Conservation (phyloP, 2,888 invertebrate genomes). For the Microctonus brassicae region DNA sequence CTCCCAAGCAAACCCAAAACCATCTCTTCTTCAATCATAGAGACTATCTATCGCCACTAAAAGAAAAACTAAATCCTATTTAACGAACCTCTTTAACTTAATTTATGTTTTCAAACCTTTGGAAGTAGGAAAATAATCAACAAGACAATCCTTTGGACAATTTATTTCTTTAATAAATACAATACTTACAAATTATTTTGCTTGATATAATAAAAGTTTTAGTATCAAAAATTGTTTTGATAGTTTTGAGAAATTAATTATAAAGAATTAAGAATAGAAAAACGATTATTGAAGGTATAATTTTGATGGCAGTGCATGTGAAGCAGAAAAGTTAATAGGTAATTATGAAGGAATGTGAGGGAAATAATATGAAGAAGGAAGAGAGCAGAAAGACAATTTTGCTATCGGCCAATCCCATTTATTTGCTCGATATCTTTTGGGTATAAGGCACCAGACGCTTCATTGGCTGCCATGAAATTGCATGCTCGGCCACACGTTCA, state of each 20-base stretch:
- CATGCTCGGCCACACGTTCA: slow-evolving; percentile 37
- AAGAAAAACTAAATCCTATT: not conserved
- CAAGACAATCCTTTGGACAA: too few relatives aligned
- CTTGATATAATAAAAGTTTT: too few relatives aligned
- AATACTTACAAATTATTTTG: too few relatives aligned
- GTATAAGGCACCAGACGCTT: slow-evolving; percentile 19
- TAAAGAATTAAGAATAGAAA: too few relatives aligned
- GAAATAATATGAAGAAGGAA: not conserved
- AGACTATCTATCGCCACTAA: not conserved
- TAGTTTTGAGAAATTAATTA: too few relatives aligned
- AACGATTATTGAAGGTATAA: too few relatives aligned
- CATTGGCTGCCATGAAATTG: slow-evolving; percentile 48
- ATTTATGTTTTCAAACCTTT: too few relatives aligned
- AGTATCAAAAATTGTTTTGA: too few relatives aligned
- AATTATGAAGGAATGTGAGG: slow-evolving; percentile 59
- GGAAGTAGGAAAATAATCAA: not conserved
- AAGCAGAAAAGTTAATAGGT: slow-evolving; percentile 62
- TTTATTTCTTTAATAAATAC: too few relatives aligned
- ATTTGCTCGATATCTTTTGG: slow-evolving; percentile 66
- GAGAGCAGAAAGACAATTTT: slow-evolving; percentile 52
- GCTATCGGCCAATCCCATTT: slow-evolving; percentile 64
- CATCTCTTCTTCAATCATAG: not conserved
- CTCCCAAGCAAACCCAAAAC: not conserved
- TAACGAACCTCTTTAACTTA: too few relatives aligned
- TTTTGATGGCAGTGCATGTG: too few relatives aligned